These are phyloP conservation scores for Datnioides undecimradiatus DNA, from an alignment of 2,113 vertebrate species.

Conservation along the genomic window DNA sequence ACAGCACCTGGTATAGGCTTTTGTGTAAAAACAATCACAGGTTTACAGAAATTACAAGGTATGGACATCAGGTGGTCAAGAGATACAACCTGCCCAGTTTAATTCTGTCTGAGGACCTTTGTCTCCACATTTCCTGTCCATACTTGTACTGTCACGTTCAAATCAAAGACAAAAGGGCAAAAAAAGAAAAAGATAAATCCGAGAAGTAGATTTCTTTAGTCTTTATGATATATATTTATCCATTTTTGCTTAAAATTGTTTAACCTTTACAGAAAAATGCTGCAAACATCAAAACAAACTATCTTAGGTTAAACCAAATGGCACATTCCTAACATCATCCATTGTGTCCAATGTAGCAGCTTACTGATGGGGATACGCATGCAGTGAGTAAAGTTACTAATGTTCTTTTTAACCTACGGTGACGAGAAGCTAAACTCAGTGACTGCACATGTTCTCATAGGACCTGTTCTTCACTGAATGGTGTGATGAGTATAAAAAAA, in stretches of 20 bases:
- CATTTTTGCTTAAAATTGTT: too few relatives aligned
- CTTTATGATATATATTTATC: neutral
- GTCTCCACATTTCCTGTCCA: neutral
- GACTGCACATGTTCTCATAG: neutral
- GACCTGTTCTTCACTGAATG: neutral
- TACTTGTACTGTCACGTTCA: neutral
- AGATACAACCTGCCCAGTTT: neutral
- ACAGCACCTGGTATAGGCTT: conserved; percentile 16
- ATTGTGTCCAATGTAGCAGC: neutral
- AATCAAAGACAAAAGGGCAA: neutral
- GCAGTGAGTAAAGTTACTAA: neutral
- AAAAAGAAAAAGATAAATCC: neutral
- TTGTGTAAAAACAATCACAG: conserved; percentile 17
- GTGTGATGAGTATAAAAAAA: too few relatives aligned
- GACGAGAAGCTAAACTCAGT: neutral
- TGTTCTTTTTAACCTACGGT: neutral
- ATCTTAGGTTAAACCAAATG: neutral
- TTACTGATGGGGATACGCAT: neutral
- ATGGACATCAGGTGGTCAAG: neutral
- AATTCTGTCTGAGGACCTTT: neutral
- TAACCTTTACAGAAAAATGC: too few relatives aligned
- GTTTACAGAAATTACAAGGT: conserved; percentile 14
- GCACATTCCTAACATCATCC: neutral
- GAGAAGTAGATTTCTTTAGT: neutral
- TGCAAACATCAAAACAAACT: too few relatives aligned